A percentile compares a stretch with the other conserved stretches of the same genome.
phyloP scores from a whole-genome alignment of 2,888 invertebrate genomes.

The Lasioglossum zephyrum region DNA sequence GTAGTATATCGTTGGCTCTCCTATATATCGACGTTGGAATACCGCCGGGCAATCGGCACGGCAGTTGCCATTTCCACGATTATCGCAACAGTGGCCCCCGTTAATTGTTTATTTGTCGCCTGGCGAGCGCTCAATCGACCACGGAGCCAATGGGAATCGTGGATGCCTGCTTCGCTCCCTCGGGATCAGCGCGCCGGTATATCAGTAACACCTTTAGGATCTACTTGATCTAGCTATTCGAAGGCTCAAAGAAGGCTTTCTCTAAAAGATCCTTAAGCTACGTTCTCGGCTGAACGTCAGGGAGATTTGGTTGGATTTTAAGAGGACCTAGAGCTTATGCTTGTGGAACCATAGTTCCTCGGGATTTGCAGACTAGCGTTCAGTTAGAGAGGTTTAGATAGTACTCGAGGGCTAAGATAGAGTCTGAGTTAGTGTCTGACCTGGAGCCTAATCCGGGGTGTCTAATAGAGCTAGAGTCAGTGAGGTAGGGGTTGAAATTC shows the following conservation, averaged over 20 bases:
- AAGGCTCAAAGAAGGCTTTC: not conserved
- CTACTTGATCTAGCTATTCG: not conserved
- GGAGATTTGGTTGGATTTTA: not conserved
- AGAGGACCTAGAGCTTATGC: not conserved
- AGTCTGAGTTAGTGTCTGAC: not conserved
- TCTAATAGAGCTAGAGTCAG: not conserved
- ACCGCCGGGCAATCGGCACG: not conserved
- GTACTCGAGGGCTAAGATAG: not conserved
- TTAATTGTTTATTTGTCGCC: slow-evolving; percentile 21
- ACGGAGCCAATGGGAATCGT: not conserved
- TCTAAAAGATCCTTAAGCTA: not conserved
- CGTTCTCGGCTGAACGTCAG: not conserved
- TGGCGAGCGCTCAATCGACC: slow-evolving; percentile 9
- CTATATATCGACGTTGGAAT: slow-evolving; percentile 27
- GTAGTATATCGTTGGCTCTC: not conserved
- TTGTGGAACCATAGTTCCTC: not conserved
- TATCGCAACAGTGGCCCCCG: not conserved
- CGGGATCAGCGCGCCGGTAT: not conserved
- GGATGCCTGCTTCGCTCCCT: not conserved
- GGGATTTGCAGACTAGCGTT: not conserved
- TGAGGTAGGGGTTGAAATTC: not conserved
- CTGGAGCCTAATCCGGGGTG: not conserved
- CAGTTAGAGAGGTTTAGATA: not conserved
- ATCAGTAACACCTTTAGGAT: not conserved
- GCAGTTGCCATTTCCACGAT: not conserved